Conservation (phyloP, 2,888 invertebrate genomes). For the Mamestra brassicae region DNA sequence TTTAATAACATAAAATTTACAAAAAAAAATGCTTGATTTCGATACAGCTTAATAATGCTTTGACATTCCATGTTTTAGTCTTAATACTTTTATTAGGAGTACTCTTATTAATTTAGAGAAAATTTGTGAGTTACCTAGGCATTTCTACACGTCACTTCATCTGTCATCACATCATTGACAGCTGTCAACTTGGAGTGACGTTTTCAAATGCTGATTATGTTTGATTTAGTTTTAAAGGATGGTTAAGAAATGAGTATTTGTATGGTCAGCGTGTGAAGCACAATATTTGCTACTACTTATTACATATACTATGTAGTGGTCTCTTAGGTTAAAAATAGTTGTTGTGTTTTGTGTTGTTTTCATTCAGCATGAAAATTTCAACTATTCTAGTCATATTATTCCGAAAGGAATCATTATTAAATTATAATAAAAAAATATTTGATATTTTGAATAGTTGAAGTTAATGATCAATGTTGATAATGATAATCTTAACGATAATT, state of each 20-base stretch:
- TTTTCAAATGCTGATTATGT: slow-evolving; percentile 59
- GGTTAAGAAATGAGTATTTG: slow-evolving; percentile 68
- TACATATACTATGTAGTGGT: slow-evolving; percentile 73
- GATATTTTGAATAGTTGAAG: slow-evolving; percentile 78
- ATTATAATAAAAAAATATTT: slow-evolving; percentile 71
- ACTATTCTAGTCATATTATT: slow-evolving; percentile 80
- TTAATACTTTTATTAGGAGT: slow-evolving; percentile 83
- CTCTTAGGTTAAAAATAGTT: slow-evolving; percentile 85
- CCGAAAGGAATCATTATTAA: slow-evolving; percentile 68
- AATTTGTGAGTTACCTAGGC: slow-evolving; percentile 85
- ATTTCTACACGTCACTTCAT: slow-evolving; percentile 68
- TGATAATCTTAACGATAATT: slow-evolving; percentile 81
- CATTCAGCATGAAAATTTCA: slow-evolving; percentile 79
- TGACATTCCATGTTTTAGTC: slow-evolving; percentile 84
- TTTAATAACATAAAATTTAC: slow-evolving; percentile 67
- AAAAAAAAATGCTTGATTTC: slow-evolving; percentile 68
- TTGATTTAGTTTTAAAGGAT: slow-evolving; percentile 76
- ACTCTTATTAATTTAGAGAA: slow-evolving; percentile 82
- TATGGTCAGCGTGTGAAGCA: slow-evolving; percentile 77
- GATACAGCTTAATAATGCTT: slow-evolving; percentile 83
- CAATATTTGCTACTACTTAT: slow-evolving; percentile 84
- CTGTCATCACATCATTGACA: slow-evolving; percentile 54
- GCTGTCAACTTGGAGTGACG: slow-evolving; percentile 64
- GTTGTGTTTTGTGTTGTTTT: slow-evolving; percentile 88
- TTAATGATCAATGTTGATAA: slow-evolving; percentile 71